Percentiles rank a stretch among this genome's conserved stretches.
These are phyloP conservation scores for Chelonoidis abingdonii DNA, from an alignment of 2,113 vertebrate species.

Conservation along the genomic window DNA sequence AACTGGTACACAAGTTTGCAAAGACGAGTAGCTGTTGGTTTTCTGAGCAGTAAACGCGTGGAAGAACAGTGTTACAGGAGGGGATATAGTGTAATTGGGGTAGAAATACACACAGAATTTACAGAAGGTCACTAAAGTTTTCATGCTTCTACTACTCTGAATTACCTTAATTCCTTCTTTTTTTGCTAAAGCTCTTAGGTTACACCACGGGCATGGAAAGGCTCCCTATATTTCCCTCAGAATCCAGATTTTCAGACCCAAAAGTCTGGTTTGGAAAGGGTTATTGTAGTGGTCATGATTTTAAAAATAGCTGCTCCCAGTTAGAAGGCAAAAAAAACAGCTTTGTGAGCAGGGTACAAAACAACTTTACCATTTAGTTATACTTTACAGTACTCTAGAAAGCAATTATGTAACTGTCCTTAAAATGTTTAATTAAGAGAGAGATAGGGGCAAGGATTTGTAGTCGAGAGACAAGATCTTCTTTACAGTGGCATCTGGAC, in stretches of 20 bases:
- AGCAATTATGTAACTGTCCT: not conserved
- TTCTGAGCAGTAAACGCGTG: not conserved
- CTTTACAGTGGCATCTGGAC: not conserved
- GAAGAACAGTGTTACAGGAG: not conserved
- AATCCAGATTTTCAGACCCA: slow-evolving; percentile 2
- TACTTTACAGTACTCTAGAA: not conserved
- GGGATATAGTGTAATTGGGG: not conserved
- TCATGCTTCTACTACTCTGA: slow-evolving; percentile 33
- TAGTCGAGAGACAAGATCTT: slow-evolving; percentile 10
- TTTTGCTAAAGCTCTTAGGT: slow-evolving; percentile 45
- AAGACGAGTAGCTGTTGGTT: not conserved
- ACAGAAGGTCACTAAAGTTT: slow-evolving; percentile 46
- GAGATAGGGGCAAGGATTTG: not conserved
- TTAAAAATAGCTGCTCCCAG: not conserved
- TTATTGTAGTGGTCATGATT: slow-evolving; percentile 1
- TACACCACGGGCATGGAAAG: not conserved
- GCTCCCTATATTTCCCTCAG: slow-evolving; percentile 15
- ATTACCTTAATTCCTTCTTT: slow-evolving; percentile 64
- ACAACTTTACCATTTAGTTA: not conserved
- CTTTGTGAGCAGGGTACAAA: not conserved
- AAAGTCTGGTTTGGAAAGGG: slow-evolving; percentile 27
- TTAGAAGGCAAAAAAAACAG: slow-evolving; percentile 16
- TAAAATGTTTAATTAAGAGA: not conserved
- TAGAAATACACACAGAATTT: not conserved
- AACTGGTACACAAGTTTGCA: too few relatives aligned